A percentile compares a stretch with the other conserved stretches of the same genome.
Evolutionary conservation across 2,888 invertebrate species (phyloP).

Genomic region (Phyllotreta striolata): DNA sequence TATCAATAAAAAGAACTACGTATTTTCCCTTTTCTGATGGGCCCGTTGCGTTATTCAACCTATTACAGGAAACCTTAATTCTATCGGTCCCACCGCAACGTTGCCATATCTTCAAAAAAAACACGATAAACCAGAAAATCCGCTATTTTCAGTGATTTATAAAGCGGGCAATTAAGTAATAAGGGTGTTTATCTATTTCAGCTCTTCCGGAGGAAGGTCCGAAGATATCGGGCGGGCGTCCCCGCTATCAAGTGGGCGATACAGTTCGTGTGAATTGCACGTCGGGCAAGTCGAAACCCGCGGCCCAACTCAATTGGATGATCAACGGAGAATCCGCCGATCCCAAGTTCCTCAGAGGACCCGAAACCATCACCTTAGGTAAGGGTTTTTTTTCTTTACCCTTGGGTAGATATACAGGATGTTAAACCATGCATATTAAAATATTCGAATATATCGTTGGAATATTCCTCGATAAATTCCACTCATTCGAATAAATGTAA

Average conservation of each 20-base stretch:
- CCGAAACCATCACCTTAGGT: slow-evolving; percentile 63
- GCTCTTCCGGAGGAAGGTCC: slow-evolving; percentile 84
- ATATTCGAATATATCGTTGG: background rate
- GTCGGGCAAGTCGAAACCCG: slow-evolving; percentile 82
- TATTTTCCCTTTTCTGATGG: slow-evolving; percentile 17
- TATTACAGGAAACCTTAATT: slow-evolving; percentile 24
- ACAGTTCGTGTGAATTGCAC: slow-evolving; percentile 85
- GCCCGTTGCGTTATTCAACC: slow-evolving; percentile 29
- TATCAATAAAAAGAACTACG: slow-evolving; percentile 30
- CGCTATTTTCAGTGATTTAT: no score
- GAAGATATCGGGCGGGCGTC: slow-evolving; percentile 80
- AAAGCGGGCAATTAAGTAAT: no score
- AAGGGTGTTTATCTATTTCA: slow-evolving; percentile 58
- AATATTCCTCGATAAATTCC: background rate
- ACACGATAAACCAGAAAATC: no score
- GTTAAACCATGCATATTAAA: no score
- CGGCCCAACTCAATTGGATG: slow-evolving; percentile 85
- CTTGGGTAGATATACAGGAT: background rate
- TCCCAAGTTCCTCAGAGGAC: slow-evolving; percentile 61
- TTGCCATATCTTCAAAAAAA: slow-evolving; percentile 15
- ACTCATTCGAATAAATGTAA: no score
- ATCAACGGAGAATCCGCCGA: slow-evolving; percentile 81
- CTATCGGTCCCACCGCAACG: background rate
- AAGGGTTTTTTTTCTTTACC: slow-evolving; percentile 4
- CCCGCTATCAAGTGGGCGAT: slow-evolving; percentile 84